Conservation (phyloP, 2,888 invertebrate genomes). For the Strigamia crassipes region DNA sequence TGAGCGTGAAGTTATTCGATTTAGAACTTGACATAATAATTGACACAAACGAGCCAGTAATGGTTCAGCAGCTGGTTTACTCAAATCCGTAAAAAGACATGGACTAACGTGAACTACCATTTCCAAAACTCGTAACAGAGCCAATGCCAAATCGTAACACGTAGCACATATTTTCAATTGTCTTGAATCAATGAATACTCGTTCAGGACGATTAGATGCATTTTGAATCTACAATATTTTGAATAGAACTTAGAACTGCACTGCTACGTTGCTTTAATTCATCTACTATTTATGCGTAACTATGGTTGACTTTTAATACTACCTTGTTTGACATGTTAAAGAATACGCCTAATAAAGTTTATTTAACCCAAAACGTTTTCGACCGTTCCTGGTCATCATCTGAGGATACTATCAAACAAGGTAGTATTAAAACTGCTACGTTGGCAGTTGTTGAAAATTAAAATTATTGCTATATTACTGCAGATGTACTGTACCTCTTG, state of each 20-base stretch:
- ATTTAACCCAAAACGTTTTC: no score
- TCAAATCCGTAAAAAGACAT: constrained; percentile 68
- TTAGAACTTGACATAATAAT: constrained; percentile 79
- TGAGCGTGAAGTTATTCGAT: constrained; percentile 74
- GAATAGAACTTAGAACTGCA: background rate
- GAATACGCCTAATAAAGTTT: no score
- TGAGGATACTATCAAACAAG: no score
- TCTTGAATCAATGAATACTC: constrained; percentile 71
- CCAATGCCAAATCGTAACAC: constrained; percentile 80
- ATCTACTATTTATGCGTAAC: no score
- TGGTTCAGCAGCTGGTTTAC: constrained; percentile 71
- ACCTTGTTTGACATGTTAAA: no score
- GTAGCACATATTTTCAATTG: constrained; percentile 82
- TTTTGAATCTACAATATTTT: constrained; percentile 65
- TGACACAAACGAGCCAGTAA: constrained; percentile 73
- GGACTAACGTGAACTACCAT: constrained; percentile 74
- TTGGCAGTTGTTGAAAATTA: no score
- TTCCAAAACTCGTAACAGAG: constrained; percentile 76
- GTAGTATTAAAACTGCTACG: no score
- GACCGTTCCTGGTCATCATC: no score
- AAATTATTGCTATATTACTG: no score
- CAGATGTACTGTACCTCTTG: constrained; percentile 66
- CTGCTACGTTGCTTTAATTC: no score
- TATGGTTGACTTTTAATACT: no score
- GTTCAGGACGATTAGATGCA: constrained; percentile 65